These are phyloP conservation scores for Cyrtodaria siliqua DNA, from an alignment of 2,888 invertebrate species.

Conservation along the genomic window DNA sequence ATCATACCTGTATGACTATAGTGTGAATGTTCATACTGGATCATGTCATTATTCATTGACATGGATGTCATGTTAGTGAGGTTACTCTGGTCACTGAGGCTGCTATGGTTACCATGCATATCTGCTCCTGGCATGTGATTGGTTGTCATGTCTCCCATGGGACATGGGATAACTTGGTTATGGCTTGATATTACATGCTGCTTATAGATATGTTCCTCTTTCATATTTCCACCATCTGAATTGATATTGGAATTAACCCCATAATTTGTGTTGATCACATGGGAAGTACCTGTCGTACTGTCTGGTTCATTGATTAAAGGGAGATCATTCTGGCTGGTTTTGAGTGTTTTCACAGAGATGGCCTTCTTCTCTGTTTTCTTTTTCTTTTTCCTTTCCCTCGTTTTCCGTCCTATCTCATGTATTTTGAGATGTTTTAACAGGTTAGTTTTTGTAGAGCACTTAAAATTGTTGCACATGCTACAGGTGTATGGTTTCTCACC, in stretches of 20 bases:
- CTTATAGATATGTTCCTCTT: neutral
- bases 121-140: neutral
- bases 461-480: constrained; percentile 24
- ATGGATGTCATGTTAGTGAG: neutral
- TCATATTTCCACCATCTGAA: neutral
- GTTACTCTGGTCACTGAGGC: neutral
- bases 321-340: neutral
- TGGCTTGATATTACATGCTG: neutral
- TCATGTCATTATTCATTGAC: constrained; percentile 11
- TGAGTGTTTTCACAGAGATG: neutral
- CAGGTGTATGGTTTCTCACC: constrained; percentile 42
- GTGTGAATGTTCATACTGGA: neutral
- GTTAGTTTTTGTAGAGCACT: constrained; percentile 36
- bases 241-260: neutral
- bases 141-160: neutral
- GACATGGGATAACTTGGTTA: neutral
- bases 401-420: constrained; percentile 22
- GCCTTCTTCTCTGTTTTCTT: neutral
- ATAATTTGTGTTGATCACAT: neutral
- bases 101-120: neutral
- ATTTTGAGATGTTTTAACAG: constrained; percentile 27
- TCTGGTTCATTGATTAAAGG: too few relatives aligned
- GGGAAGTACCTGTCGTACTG: neutral
- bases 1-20: neutral
- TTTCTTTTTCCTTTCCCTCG: neutral